Evolutionary conservation across 2,797 vertebrate genomes (phyloP).

Genomic region (Semotilus atromaculatus): DNA sequence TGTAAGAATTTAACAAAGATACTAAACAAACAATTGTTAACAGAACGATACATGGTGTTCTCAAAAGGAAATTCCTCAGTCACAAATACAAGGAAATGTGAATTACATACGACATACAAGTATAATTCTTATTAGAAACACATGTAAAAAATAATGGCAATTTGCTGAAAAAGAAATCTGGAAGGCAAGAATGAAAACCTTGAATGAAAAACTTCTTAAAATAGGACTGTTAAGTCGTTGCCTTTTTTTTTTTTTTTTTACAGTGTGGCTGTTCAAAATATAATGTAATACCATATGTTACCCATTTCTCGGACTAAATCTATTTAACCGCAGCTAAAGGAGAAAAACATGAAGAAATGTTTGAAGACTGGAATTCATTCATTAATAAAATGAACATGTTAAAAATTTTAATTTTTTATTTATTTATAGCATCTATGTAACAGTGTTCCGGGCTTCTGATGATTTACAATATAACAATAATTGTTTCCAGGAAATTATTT

Average conservation of each 20-base stretch:
- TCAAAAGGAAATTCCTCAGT: not conserved
- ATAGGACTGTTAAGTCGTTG: not conserved
- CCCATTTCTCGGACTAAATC: constrained; percentile 10
- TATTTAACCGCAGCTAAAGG: constrained; percentile 7
- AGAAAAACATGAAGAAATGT: constrained; percentile 22
- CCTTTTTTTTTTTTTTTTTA: not conserved
- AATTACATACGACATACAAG: not conserved
- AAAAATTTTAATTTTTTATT: not conserved
- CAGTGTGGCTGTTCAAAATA: not conserved
- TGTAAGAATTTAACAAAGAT: too few relatives aligned
- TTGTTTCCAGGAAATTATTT: constrained; percentile 4
- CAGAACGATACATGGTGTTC: too few relatives aligned
- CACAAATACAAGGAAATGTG: not conserved
- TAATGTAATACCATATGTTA: constrained; percentile 3
- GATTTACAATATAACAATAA: not conserved
- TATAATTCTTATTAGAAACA: not conserved
- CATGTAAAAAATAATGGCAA: not conserved
- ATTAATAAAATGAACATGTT: constrained; percentile 14
- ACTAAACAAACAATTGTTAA: too few relatives aligned
- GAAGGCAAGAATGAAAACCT: not conserved
- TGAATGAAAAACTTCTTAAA: not conserved
- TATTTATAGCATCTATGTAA: not conserved
- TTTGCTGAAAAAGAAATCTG: not conserved
- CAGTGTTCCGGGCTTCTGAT: not conserved
- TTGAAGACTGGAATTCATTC: constrained; percentile 15